Base-by-base conservation (phyloP, 2,888 invertebrate species). In the Vesta saturnalis region DNA sequence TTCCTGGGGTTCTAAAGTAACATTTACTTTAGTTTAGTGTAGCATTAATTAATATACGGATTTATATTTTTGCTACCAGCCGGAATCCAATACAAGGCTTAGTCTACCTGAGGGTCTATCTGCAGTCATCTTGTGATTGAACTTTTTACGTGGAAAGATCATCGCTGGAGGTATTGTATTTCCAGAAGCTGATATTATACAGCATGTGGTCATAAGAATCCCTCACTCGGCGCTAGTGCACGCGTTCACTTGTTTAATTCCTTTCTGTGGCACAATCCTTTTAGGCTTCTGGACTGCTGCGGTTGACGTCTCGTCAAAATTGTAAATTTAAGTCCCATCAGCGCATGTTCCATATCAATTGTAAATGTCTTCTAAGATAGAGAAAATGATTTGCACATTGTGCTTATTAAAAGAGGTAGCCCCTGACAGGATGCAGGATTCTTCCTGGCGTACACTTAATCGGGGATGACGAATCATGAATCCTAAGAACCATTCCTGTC, bases 211-310 rank as follows among this genome's bases (percentile, higher is more conserved):
- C 22, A 80, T 79, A n/a, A 80, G 69, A 14, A 73, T 73, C 62
- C 81, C 80, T 67, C 78, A 73, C 73, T 82, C 82, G 2, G 74
- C 81, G 65, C 80, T 69, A 79, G 49, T 49, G 49, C 18, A 15
- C 2, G 15, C 75, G 62, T 73, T 75, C 8, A 80, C 62, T 71
- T 80, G 78, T 61, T 76, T 74, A 15, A 59, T 56, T 15, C 73
- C 74, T 63, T 72, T 76, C 56, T 58, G 21, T 10, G 75, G 74
- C 1, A 78, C 54, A 58, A 78, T 67, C 47, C 70, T 70, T 52
- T 59, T 30, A 12, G 64, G 59, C 54, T 63, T 60, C 39, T 64
- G 65, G 15, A 70, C 71, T 15, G 74, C 72, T 5, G 46, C 57
- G 12, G 73, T 66, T 15, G 60, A 67, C 12, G 72, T 74, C 58